Percentiles rank a stretch among this genome's conserved stretches.
Evolutionary conservation across 2,113 vertebrate genomes (phyloP).

Genomic region (Rhizomys pruinosus): DNA sequence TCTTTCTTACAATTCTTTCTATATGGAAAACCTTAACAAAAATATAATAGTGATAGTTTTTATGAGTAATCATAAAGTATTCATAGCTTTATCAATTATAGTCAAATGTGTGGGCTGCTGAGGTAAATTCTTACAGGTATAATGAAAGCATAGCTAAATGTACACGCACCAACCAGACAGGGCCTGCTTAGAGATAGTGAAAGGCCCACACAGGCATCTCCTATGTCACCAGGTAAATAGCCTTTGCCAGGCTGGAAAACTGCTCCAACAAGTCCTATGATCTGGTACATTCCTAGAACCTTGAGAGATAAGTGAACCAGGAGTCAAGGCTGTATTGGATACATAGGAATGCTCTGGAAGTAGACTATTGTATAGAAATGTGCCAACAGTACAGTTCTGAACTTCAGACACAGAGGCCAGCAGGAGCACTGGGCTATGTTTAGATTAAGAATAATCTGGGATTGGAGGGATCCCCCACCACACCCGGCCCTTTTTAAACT

Average conservation of each 20-base stretch:
- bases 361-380: neutral
- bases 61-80: constrained; percentile 16
- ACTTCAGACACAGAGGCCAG: neutral
- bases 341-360: neutral
- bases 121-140: neutral
- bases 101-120: neutral
- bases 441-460: constrained; percentile 35
- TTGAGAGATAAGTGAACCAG: neutral
- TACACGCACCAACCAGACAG: neutral
- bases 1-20: constrained; percentile 92
- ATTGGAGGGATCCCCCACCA: too few relatives aligned
- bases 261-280: neutral
- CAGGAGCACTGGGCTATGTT: neutral
- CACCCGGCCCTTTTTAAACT: too few relatives aligned
- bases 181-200: neutral
- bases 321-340: neutral
- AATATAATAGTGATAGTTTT: constrained; percentile 45
- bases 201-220: neutral
- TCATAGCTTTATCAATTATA: neutral
- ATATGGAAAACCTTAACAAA: constrained; percentile 92
- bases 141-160: neutral
- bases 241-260: neutral
- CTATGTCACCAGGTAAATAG: neutral
- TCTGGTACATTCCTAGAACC: neutral
- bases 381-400: neutral